A percentile compares a stretch with the other conserved stretches of the same genome.
These are phyloP conservation scores for Elysia crispata DNA, from an alignment of 2,888 invertebrate genomes.

Conservation along the genomic window DNA sequence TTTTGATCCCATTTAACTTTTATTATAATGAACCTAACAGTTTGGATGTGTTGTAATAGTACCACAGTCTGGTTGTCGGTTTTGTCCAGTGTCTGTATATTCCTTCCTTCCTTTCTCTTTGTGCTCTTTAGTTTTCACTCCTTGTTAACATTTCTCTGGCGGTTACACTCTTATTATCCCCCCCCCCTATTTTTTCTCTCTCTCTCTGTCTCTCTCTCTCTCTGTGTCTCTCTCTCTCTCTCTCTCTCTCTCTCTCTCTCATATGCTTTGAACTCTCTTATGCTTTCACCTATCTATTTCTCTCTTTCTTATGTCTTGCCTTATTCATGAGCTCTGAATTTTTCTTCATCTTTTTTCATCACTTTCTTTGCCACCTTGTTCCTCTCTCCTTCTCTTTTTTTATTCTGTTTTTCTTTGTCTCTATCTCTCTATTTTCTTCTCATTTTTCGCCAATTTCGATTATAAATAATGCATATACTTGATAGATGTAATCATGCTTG, in stretches of 20 bases:
- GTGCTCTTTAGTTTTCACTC: too few relatives aligned
- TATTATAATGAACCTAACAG: too few relatives aligned
- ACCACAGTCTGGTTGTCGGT: too few relatives aligned
- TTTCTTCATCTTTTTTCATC: not conserved
- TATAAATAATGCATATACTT: too few relatives aligned
- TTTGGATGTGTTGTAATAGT: too few relatives aligned
- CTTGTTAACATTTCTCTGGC: not conserved
- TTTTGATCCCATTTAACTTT: too few relatives aligned
- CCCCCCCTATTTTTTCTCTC: conserved; percentile 3
- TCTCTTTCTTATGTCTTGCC: conserved; percentile 1
- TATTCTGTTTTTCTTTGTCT: too few relatives aligned
- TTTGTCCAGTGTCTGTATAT: too few relatives aligned
- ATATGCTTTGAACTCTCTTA: not conserved
- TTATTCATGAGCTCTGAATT: not conserved
- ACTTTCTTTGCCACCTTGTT: not conserved
- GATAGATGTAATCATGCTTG: too few relatives aligned
- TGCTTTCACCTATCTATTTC: conserved; percentile 15
- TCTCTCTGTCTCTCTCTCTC: conserved; percentile 13
- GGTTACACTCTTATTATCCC: conserved; percentile 6
- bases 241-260: not conserved
- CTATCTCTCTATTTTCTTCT: too few relatives aligned
- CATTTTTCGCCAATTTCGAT: too few relatives aligned
- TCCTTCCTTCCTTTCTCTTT: too few relatives aligned
- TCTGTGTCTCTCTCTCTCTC: conserved; percentile 34
- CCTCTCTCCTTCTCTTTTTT: not conserved